phyloP scores from a whole-genome alignment of 1,140 invertebrate species.

The Leptonema lineaticorne region DNA sequence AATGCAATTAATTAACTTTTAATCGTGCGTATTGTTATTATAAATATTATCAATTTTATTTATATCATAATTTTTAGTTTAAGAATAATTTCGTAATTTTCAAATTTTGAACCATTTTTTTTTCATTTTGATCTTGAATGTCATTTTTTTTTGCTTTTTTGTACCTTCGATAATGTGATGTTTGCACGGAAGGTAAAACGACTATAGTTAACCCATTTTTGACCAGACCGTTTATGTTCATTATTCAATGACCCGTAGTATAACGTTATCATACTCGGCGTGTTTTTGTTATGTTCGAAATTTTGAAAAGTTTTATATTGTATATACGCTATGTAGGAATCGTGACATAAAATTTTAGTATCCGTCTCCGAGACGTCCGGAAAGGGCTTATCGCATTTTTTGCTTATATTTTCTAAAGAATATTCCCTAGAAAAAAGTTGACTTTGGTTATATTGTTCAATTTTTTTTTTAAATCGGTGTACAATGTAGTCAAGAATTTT shows the following conservation, averaged over 20 bases:
- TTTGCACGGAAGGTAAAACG: not conserved
- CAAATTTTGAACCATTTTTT: not conserved
- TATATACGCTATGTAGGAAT: not conserved
- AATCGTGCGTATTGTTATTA: no score
- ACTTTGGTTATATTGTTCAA: no score
- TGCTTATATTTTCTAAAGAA: not conserved
- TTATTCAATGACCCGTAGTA: conserved; percentile 14
- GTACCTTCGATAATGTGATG: not conserved
- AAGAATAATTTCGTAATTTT: not conserved
- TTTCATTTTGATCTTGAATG: no score
- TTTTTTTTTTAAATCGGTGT: no score
- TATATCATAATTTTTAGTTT: not conserved
- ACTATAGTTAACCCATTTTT: not conserved
- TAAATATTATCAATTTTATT: not conserved
- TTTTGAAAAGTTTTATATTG: not conserved
- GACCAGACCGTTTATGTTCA: conserved; percentile 10
- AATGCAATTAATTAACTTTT: no score
- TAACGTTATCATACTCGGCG: not conserved
- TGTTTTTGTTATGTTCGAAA: not conserved
- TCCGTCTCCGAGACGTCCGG: not conserved
- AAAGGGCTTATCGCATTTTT: conserved; percentile 8
- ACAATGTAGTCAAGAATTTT: no score
- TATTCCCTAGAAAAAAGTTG: not conserved
- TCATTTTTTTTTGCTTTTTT: no score
- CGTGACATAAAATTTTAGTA: conserved; percentile 28